phyloP scores from a whole-genome alignment of 2,113 vertebrate species.

The Syrmaticus mikado region DNA sequence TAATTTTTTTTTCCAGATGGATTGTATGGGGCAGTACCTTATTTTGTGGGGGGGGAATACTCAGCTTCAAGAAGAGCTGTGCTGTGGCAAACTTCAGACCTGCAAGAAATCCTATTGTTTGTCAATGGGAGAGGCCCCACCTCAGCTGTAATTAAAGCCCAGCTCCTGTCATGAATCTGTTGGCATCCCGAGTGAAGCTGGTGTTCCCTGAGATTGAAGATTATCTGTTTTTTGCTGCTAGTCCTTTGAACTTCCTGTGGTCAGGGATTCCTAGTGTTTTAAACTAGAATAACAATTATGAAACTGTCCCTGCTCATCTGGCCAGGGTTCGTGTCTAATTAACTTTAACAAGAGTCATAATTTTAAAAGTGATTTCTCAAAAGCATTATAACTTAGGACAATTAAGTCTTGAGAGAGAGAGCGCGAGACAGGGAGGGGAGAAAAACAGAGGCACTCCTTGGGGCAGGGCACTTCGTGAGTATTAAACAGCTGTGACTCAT shows the following conservation, averaged over 20 bases:
- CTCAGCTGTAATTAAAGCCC: background rate
- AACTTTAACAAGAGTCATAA: constrained; percentile 54
- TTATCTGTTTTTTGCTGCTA: background rate
- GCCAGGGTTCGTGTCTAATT: constrained; percentile 29
- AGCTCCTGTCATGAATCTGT: background rate
- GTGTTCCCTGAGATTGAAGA: background rate
- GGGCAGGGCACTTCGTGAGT: constrained; percentile 69
- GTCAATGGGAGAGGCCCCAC: background rate
- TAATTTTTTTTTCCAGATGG: background rate
- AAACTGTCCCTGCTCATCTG: background rate
- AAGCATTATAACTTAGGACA: constrained; percentile 49
- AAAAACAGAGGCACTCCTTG: constrained; percentile 70
- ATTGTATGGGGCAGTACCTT: background rate
- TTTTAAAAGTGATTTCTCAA: constrained; percentile 68
- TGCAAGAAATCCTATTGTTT: background rate
- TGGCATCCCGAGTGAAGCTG: background rate
- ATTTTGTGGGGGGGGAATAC: rapidly evolving
- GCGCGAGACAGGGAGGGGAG: constrained; percentile 38
- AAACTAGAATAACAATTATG: background rate
- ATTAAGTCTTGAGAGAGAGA: constrained; percentile 58
- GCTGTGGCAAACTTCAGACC: background rate
- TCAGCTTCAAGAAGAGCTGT: background rate
- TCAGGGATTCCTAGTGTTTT: constrained; percentile 23
- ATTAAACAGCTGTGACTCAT: constrained; percentile 73
- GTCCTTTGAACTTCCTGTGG: constrained; percentile 54